These are phyloP conservation scores for Todus mexicanus DNA, from an alignment of 2,797 vertebrate genomes.

Conservation along the genomic window DNA sequence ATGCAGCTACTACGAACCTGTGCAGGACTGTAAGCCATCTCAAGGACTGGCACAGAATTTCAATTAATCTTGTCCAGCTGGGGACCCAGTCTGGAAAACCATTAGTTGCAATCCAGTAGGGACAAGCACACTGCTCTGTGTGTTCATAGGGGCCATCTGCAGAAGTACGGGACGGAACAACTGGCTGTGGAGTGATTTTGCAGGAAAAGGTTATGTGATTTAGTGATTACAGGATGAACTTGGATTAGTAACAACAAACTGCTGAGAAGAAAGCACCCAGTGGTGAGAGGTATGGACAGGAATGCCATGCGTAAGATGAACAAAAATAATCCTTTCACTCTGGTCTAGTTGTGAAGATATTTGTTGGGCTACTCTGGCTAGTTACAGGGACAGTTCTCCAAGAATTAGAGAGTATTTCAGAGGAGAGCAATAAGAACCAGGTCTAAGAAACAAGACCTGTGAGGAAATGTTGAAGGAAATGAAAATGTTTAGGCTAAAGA, in stretches of 20 bases:
- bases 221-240: not conserved
- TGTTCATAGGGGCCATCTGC: not conserved
- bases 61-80: not conserved
- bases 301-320: not conserved
- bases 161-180: not conserved
- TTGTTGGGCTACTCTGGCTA: not conserved
- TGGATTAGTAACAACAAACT: not conserved
- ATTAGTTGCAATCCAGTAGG: not conserved
- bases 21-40: not conserved
- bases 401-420: not conserved
- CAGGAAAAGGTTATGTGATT: not conserved
- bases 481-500: not conserved
- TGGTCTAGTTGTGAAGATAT: not conserved
- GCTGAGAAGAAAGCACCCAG: not conserved
- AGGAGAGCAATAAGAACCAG: not conserved
- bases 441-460: not conserved
- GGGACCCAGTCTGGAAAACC: not conserved
- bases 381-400: not conserved
- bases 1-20: not conserved
- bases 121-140: not conserved
- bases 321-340: not conserved
- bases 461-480: not conserved
- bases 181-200: rapidly evolving
- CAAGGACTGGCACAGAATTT: not conserved
- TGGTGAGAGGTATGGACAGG: not conserved